These are phyloP conservation scores for Amphipoea lucens DNA, from an alignment of 2,888 invertebrate species.

Conservation along the genomic window DNA sequence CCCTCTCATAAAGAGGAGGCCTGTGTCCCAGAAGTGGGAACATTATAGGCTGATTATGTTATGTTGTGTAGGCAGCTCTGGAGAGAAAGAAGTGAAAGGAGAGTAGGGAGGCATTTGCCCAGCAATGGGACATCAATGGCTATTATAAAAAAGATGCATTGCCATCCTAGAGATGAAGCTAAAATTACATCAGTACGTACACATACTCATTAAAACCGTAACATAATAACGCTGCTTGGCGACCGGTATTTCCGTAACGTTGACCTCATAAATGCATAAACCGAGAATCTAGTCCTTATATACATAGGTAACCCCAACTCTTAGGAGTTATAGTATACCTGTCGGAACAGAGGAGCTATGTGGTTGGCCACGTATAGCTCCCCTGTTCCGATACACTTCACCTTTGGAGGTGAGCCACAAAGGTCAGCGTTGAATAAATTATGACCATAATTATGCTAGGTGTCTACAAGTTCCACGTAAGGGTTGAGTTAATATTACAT, in stretches of 20 bases:
- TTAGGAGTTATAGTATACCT: conserved; percentile 29
- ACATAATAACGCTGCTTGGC: neutral
- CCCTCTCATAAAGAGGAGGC: too few relatives aligned
- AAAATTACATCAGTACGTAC: neutral
- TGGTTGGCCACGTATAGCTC: neutral
- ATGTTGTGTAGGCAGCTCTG: neutral
- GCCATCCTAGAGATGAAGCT: neutral
- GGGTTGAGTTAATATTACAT: neutral
- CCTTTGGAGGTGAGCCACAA: conserved; percentile 39
- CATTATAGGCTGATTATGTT: too few relatives aligned
- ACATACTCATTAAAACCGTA: neutral
- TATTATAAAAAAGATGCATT: neutral
- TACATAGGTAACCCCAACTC: neutral
- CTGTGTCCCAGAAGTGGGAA: too few relatives aligned
- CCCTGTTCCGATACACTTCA: neutral
- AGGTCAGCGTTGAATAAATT: conserved; percentile 58
- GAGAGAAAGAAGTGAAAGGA: neutral
- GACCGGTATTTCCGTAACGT: conserved; percentile 13
- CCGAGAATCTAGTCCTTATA: conserved; percentile 1
- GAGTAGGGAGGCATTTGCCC: neutral
- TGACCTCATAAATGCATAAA: conserved; percentile 31
- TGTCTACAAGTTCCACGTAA: conserved; percentile 23
- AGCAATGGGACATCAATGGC: neutral
- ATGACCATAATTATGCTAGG: conserved; percentile 21
- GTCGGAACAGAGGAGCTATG: conserved; percentile 30